Base-by-base conservation (phyloP, 2,797 vertebrate genomes). In the Dryobates pubescens region DNA sequence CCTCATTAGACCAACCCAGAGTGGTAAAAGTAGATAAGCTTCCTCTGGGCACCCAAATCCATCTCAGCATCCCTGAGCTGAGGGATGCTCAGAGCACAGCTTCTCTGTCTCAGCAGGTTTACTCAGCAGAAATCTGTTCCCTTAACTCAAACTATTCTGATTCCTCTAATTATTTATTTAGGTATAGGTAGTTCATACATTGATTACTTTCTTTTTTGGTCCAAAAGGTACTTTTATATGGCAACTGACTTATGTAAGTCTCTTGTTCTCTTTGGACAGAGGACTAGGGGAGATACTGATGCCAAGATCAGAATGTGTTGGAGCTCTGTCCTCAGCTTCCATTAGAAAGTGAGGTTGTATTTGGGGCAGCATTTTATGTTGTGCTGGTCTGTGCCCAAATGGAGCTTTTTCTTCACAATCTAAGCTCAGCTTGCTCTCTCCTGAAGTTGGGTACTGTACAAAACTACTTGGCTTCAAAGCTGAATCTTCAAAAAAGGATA, bases 51-150 rank as follows among this genome's bases (percentile, higher is more conserved):
- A 45, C 27, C 45, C 1, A 5, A 76, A 13, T 34, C 47, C 59
- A 38, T 72, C 14, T 41, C 43, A 36, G 54, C 34, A 22, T 80
- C 49, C 32, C 18, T 2, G 10, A 63, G 56, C 65, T 59, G 70
- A 68, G 59, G 59, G 70, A 57, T 0, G 3, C 64, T 57, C 24
- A 34, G 67, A 53, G n/a, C 34, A 65, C 13, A 49, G 61, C 22
- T 58, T 23, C 32, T 56, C 32, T 70, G 13, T 18, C 54, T 67
- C 51, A 41, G 49, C 0, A 0, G 20, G 20, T 23, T 20, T 57
- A 67, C 26, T 12, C 29, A 49, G 56, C 26, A 8, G 27, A 43
- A 65, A 41, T 58, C 41, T 34, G 27, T 51, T 57, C 69, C 75
- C 15, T 73, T 72, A 47, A 26, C 38, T 61, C 22, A 22, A 62